These are phyloP conservation scores for Prionailurus bengalensis DNA, from an alignment of 2,113 vertebrate genomes.

Conservation along the genomic window DNA sequence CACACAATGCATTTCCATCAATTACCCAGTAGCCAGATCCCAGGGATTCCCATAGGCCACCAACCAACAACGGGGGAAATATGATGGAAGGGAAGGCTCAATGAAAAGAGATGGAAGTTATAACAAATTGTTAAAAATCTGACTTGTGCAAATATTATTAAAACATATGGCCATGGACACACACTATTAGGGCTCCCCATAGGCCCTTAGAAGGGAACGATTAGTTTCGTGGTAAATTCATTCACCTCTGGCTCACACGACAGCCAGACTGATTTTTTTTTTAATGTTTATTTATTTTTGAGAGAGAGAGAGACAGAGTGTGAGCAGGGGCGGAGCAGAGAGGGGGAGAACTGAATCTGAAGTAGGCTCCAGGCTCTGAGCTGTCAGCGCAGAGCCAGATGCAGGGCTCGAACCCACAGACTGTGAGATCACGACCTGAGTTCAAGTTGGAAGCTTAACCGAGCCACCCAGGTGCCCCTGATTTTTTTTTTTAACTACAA, in stretches of 20 bases:
- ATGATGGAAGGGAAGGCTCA: not conserved
- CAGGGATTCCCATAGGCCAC: not conserved
- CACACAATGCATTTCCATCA: not conserved
- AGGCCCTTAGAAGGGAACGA: not conserved
- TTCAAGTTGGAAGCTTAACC: too few relatives aligned
- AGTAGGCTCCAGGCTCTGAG: too few relatives aligned
- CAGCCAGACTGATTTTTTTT: not conserved
- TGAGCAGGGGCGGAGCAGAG: too few relatives aligned
- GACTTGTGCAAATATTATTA: not conserved
- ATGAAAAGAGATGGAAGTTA: not conserved
- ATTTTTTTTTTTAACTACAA: not conserved
- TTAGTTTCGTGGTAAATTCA: not conserved
- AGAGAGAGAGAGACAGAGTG: too few relatives aligned
- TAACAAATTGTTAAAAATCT: not conserved
- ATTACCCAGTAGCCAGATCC: not conserved
- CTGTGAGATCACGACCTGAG: too few relatives aligned
- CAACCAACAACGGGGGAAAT: not conserved
- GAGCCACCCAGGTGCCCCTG: too few relatives aligned
- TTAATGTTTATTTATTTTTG: too few relatives aligned
- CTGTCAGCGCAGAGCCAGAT: too few relatives aligned
- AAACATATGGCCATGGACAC: not conserved
- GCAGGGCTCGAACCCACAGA: too few relatives aligned
- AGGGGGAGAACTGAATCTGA: too few relatives aligned
- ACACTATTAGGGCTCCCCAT: not conserved
- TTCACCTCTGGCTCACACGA: not conserved